Evolutionary conservation across 2,797 vertebrate genomes (phyloP).

Genomic region (Euthynnus affinis): DNA sequence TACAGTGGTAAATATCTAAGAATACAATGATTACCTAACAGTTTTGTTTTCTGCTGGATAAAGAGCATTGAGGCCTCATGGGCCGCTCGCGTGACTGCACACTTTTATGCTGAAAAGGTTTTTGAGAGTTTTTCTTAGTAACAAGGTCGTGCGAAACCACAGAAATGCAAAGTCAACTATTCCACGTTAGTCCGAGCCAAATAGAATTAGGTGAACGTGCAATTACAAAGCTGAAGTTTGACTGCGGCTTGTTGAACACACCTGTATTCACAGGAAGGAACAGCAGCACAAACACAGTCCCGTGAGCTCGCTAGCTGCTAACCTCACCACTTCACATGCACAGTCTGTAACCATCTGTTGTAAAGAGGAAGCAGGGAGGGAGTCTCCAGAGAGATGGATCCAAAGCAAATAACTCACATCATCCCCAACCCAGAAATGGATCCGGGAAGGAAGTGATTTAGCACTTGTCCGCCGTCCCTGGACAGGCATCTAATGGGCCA

Average conservation of each 20-base stretch:
- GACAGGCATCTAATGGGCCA: not conserved
- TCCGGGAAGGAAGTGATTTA: conserved; percentile 69
- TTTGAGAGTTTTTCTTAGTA: conserved; percentile 20
- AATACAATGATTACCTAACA: not conserved
- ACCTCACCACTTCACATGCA: conserved; percentile 43
- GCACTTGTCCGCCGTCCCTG: conserved; percentile 32
- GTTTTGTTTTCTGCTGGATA: not conserved
- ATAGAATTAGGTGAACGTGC: conserved; percentile 4
- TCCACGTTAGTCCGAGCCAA: conserved; percentile 39
- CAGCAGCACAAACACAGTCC: not conserved
- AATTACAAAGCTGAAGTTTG: not conserved
- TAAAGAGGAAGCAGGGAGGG: conserved; percentile 47
- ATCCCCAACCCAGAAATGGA: conserved; percentile 47
- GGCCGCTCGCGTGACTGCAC: conserved; percentile 9
- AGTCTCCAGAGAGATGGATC: conserved; percentile 34
- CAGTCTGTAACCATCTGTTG: conserved; percentile 52
- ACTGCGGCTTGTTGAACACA: conserved; percentile 14
- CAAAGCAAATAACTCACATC: conserved; percentile 58
- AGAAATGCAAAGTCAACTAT: conserved; percentile 63
- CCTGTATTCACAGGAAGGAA: conserved; percentile 59
- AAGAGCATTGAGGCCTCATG: not conserved
- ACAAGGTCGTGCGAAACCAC: conserved; percentile 17
- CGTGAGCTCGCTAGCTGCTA: conserved; percentile 29
- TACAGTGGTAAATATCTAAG: no score
- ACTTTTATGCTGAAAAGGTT: conserved; percentile 8